Conservation (phyloP, 1,140 invertebrate genomes). For the Bathynomus jamesi region DNA sequence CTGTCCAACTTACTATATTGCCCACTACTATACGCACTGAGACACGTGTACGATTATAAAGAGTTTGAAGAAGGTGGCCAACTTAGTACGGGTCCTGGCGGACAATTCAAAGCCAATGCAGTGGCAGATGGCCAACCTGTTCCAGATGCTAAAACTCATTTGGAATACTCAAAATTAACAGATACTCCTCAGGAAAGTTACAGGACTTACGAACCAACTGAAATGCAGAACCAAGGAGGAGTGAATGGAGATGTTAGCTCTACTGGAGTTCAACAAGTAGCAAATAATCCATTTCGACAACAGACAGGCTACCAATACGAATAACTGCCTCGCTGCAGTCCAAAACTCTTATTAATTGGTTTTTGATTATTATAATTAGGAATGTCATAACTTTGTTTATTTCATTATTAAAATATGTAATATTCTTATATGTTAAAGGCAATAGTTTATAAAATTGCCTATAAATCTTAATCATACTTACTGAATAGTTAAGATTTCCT, state of each 20-base stretch:
- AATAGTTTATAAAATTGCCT: no score
- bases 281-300: conserved; percentile 36
- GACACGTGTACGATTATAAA: conserved; percentile 93
- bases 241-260: conserved; percentile 39
- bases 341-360: no score
- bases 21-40: conserved; percentile 77
- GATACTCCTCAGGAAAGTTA: conserved; percentile 38
- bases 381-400: no score
- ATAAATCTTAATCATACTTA: no score
- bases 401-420: no score
- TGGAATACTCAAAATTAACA: conserved; percentile 57
- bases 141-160: conserved; percentile 51
- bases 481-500: no score
- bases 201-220: conserved; percentile 32
- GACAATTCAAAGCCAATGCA: conserved; percentile 88
- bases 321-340: no score
- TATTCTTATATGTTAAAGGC: no score
- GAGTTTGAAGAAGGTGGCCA: conserved; percentile 80
- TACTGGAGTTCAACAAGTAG: conserved; percentile 42
- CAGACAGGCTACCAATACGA: conserved; percentile 34
- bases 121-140: conserved; percentile 60
- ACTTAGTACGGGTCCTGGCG: conserved; percentile 79
- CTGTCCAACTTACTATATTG: conserved; percentile 88
- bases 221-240: conserved; percentile 52
- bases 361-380: no score